Percentiles rank a stretch among this genome's conserved stretches.
These are phyloP conservation scores for Acronicta aceris DNA, from an alignment of 2,888 invertebrate genomes.

Conservation along the genomic window DNA sequence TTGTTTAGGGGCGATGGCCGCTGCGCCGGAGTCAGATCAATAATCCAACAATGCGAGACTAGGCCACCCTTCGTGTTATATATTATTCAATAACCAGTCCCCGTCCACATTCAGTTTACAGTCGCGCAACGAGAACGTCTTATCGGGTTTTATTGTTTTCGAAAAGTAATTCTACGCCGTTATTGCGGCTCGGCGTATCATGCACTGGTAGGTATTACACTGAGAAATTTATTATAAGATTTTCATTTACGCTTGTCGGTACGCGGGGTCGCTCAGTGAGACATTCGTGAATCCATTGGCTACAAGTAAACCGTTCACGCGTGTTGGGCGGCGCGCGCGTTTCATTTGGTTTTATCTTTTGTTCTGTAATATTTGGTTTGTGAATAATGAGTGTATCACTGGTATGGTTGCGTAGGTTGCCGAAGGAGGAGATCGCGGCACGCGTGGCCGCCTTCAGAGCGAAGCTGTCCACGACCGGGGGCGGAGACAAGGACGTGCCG, in stretches of 20 bases:
- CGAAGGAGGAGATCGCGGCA: conserved; percentile 94
- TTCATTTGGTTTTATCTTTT: conserved; percentile 31
- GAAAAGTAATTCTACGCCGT: conserved; percentile 83
- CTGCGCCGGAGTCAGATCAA: conserved; percentile 85
- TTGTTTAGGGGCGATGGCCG: conserved; percentile 69
- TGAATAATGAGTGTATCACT: conserved; percentile 81
- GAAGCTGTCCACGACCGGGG: conserved; percentile 92
- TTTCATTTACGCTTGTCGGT: conserved; percentile 70
- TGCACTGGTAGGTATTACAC: conserved; percentile 84
- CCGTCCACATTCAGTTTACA: conserved; percentile 61
- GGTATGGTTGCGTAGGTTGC: conserved; percentile 92
- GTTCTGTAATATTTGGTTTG: conserved; percentile 37
- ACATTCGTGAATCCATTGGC: conserved; percentile 49
- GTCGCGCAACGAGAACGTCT: conserved; percentile 69
- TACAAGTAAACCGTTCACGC: conserved; percentile 40
- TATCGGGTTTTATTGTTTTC: conserved; percentile 86
- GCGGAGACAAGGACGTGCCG: conserved; percentile 88
- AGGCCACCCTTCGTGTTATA: conserved; percentile 60
- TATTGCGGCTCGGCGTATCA: conserved; percentile 75
- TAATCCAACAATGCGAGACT: conserved; percentile 70
- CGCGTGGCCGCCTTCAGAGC: conserved; percentile 96
- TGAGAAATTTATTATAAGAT: conserved; percentile 72
- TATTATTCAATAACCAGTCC: conserved; percentile 52
- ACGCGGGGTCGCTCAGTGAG: conserved; percentile 59
- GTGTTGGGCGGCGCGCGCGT: conserved; percentile 45